Percentiles rank a stretch among this genome's conserved stretches.
Evolutionary conservation across 1,140 invertebrate genomes (phyloP).

Genomic region (Sinonovacula constricta): DNA sequence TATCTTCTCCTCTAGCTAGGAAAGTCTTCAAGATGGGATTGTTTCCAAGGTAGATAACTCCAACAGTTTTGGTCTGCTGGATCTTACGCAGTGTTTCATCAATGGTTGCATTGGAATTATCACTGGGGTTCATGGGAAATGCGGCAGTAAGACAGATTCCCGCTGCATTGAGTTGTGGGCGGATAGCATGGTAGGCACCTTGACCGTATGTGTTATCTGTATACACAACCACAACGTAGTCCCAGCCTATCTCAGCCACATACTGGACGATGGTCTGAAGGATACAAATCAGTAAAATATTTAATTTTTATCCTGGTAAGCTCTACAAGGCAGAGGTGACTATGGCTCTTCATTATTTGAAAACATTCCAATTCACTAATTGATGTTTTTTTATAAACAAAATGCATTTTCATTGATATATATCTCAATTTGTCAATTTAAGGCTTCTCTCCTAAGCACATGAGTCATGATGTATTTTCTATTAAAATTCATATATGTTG

Average conservation of each 20-base stretch:
- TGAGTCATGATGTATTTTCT: too few relatives aligned
- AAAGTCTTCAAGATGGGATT: slow-evolving; percentile 51
- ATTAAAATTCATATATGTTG: too few relatives aligned
- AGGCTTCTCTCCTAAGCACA: too few relatives aligned
- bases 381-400: too few relatives aligned
- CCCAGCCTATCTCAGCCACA: slow-evolving; percentile 75
- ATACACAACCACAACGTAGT: slow-evolving; percentile 78
- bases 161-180: slow-evolving; percentile 53
- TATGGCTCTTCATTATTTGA: too few relatives aligned
- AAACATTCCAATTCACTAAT: too few relatives aligned
- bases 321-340: too few relatives aligned
- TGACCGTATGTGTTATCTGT: slow-evolving; percentile 72
- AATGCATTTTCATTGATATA: too few relatives aligned
- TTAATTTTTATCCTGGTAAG: too few relatives aligned
- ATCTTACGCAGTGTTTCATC: slow-evolving; percentile 51
- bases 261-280: slow-evolving; percentile 75
- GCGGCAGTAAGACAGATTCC: slow-evolving; percentile 72
- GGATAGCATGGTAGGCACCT: slow-evolving; percentile 70
- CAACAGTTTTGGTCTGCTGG: slow-evolving; percentile 54
- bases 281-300: slow-evolving; percentile 13
- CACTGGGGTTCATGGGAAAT: slow-evolving; percentile 52
- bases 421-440: too few relatives aligned
- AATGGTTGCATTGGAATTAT: slow-evolving; percentile 54
- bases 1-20: slow-evolving; percentile 52
- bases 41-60: slow-evolving; percentile 67